Percentiles rank a stretch among this genome's conserved stretches.
Conservation (phyloP, 2,113 vertebrate species). For the Gila orcuttii region DNA sequence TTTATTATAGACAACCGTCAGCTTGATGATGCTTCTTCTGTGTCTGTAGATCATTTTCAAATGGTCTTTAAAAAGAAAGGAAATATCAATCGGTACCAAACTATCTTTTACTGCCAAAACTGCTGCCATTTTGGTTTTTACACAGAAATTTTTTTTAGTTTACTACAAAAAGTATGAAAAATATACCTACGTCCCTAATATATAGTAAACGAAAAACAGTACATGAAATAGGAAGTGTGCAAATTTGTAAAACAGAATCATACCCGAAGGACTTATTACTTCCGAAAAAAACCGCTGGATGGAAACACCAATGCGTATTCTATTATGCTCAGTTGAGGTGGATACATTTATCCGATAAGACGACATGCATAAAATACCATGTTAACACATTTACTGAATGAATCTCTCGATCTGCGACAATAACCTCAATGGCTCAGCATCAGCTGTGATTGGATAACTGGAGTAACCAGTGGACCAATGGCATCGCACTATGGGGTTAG, state of each 20-base stretch:
- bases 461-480: too few species aligned
- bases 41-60: background rate
- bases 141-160: background rate
- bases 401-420: too few species aligned
- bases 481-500: too few species aligned
- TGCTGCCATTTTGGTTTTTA: background rate
- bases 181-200: background rate
- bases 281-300: too few species aligned
- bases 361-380: too few species aligned
- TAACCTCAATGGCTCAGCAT: too few species aligned
- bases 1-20: background rate
- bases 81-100: background rate
- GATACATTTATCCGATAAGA: too few species aligned
- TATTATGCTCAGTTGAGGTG: too few species aligned
- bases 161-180: background rate
- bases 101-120: background rate
- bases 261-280: background rate
- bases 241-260: background rate
- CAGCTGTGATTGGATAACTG: too few species aligned
- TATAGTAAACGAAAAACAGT: background rate
- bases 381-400: too few species aligned
- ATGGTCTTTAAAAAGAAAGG: background rate
- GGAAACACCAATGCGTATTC: too few species aligned
- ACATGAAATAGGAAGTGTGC: background rate
- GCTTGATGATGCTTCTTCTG: background rate